Evolutionary conservation across 2,113 vertebrate genomes (phyloP).

Genomic region (Pipa parva): DNA sequence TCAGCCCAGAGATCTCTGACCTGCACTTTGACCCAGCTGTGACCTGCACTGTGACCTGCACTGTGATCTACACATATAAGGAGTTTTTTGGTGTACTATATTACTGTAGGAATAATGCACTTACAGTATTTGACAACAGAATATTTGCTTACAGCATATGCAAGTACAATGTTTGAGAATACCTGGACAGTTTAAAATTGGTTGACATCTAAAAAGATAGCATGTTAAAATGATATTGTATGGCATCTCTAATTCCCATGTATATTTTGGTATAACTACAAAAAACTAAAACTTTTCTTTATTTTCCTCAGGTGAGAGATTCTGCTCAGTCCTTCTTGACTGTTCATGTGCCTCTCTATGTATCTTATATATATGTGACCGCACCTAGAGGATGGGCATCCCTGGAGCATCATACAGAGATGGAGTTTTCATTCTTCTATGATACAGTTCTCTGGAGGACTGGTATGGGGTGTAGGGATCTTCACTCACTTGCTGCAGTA

Average conservation of each 20-base stretch:
- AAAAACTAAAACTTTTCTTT: neutral
- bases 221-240: neutral
- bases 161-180: too few relatives aligned
- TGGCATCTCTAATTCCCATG: neutral
- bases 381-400: constrained; percentile 95
- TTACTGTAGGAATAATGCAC: too few relatives aligned
- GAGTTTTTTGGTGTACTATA: too few relatives aligned
- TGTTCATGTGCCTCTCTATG: constrained; percentile 88
- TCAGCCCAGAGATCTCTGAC: too few relatives aligned
- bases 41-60: too few relatives aligned
- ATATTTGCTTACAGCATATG: too few relatives aligned
- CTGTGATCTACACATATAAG: too few relatives aligned
- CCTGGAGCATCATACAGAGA: constrained; percentile 95
- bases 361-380: constrained; percentile 95
- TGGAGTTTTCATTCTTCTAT: constrained; percentile 98
- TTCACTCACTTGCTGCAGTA: neutral
- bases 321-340: constrained; percentile 97
- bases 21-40: too few relatives aligned
- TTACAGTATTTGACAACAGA: too few relatives aligned
- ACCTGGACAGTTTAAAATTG: too few relatives aligned
- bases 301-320: constrained; percentile 77
- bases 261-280: too few relatives aligned
- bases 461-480: constrained; percentile 64
- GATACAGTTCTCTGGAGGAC: constrained; percentile 97
- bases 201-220: too few relatives aligned